Conservation (phyloP, 2,113 vertebrate species). For the Macroglossus sobrinus region DNA sequence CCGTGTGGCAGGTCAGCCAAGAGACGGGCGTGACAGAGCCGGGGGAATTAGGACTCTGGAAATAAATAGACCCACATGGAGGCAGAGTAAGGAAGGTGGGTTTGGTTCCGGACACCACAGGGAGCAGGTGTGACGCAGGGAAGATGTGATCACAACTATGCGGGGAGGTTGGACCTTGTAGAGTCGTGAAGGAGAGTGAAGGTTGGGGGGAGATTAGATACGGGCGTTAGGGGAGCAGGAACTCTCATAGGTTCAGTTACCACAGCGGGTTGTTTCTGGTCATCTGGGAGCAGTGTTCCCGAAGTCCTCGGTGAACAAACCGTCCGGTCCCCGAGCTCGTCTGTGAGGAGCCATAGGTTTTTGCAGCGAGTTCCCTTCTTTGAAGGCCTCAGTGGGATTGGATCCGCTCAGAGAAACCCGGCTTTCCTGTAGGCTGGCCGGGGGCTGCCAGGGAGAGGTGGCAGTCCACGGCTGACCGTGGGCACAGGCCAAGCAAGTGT, state of each 20-base stretch:
- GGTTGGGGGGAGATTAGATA: background rate
- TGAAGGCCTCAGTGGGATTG: background rate
- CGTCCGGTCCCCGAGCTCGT: background rate
- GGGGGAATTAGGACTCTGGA: background rate
- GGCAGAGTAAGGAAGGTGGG: background rate
- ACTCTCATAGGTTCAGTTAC: background rate
- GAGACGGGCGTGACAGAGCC: background rate
- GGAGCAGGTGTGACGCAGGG: background rate
- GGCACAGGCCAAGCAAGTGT: rapidly evolving
- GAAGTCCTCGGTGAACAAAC: background rate
- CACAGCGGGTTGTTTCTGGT: background rate
- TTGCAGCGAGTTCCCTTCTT: background rate
- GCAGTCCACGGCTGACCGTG: rapidly evolving
- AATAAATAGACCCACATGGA: background rate
- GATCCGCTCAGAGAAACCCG: background rate
- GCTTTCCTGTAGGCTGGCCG: background rate
- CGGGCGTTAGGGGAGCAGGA: background rate
- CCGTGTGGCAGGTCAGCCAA: background rate
- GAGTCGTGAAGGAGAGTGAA: background rate
- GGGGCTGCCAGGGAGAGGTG: background rate
- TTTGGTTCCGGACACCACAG: background rate
- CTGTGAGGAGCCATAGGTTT: background rate
- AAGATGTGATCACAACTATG: background rate
- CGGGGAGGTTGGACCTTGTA: background rate
- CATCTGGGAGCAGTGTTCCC: background rate